Evolutionary conservation across 2,113 vertebrate species (phyloP).

Genomic region (Prunella himalayana): DNA sequence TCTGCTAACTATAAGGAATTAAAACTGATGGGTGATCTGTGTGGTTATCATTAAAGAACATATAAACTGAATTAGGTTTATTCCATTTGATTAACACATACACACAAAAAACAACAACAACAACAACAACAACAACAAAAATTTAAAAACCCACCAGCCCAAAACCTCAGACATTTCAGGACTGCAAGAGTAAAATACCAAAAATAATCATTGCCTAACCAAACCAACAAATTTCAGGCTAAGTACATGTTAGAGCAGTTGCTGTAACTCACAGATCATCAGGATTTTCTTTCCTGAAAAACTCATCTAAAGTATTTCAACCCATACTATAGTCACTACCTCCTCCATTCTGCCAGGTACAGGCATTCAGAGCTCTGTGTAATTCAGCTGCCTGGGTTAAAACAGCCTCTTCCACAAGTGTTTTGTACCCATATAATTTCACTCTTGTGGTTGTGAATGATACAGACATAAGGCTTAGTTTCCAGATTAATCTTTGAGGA

Average conservation of each 20-base stretch:
- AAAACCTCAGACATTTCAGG: background rate
- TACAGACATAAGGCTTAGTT: background rate
- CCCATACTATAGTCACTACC: fast-evolving
- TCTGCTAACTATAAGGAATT: background rate
- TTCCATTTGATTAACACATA: background rate
- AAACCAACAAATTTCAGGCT: background rate
- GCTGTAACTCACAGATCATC: background rate
- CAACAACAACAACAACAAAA: background rate
- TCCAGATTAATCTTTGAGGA: background rate
- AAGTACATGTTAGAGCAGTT: background rate
- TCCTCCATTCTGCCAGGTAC: background rate
- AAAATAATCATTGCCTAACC: background rate
- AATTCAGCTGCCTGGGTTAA: background rate
- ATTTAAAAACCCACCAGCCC: no score
- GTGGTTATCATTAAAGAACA: background rate
- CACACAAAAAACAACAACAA: background rate
- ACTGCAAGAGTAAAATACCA: background rate
- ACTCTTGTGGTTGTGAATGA: background rate
- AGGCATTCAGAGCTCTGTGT: fast-evolving
- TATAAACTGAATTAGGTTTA: background rate
- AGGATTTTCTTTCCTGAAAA: background rate
- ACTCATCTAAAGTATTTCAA: background rate
- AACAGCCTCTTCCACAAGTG: background rate
- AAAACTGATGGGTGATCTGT: background rate
- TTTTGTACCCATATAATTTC: background rate